phyloP scores from a whole-genome alignment of 2,113 vertebrate species.

The Chinchilla lanigera region DNA sequence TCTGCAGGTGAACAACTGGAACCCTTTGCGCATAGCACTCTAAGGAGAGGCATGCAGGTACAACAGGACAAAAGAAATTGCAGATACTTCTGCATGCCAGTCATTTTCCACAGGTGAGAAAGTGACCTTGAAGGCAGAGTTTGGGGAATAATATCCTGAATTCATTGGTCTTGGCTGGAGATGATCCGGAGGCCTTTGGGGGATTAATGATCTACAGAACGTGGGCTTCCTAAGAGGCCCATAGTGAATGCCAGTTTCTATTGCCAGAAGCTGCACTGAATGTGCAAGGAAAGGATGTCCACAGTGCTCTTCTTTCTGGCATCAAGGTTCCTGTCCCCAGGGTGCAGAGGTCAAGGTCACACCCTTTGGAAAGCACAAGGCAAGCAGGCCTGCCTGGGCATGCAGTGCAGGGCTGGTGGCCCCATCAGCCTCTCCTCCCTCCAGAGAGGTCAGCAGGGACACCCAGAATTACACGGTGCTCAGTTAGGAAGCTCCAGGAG shows the following conservation, averaged over 20 bases:
- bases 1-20: neutral
- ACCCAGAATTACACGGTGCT: too few species aligned
- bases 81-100: rapidly evolving
- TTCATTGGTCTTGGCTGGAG: neutral
- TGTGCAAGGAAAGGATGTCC: neutral
- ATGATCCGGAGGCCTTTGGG: slow-evolving; percentile 9
- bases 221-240: neutral
- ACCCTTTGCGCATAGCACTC: neutral
- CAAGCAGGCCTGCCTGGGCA: neutral
- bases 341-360: neutral
- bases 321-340: neutral
- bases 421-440: neutral
- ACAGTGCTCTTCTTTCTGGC: neutral
- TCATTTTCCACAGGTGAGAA: neutral
- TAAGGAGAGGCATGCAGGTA: neutral
- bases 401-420: neutral
- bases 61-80: neutral
- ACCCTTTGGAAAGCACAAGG: neutral
- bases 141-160: neutral
- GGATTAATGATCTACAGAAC: neutral
- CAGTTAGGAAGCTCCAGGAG: neutral
- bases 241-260: neutral
- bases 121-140: neutral
- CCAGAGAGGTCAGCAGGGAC: neutral
- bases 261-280: neutral